Base-by-base conservation (phyloP, 1,140 invertebrate species). In the Ctenoplectra terminalis region DNA sequence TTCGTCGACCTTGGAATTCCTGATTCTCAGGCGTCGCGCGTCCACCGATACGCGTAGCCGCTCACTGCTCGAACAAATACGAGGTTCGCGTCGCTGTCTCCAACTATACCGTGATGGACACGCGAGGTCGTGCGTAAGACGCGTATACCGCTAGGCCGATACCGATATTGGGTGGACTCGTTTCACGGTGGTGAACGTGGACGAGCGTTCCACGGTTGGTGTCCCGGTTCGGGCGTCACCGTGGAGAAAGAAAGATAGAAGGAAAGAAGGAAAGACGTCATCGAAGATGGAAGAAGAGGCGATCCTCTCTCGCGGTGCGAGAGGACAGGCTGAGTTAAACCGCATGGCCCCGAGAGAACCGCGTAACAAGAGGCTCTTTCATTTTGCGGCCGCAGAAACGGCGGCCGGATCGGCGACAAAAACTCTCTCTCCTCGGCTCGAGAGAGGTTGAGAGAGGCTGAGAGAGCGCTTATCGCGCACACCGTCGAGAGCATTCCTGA, bases 311-410 rank as follows among this genome's bases (percentile, higher is more conserved):
- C 26, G 23, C 17, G 34, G 34, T 9, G n/a, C 34, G n/a, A 17
- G 37, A 54, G 52, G 26, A 50, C 31, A 29, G 56, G 40, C 48
- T 66, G 60, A 81, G 66, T 37, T 71, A 81, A 81, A 80, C 77
- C 77, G 69, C 31, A 80, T 80, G 77, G 77, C 77, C 70, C 77
- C 26, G 23, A 31, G 43, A 40, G 46, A 17, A n/a, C 46, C 29
- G 37, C 23, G 61, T 87, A 91, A 93, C 91, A 92, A 93, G 88
- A 87, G 87, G 86, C 81, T 91, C 91, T 92, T 92, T 92, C 91
- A 92, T 92, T 90, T 78, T 75, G 70, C 63, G 40, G 43, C 61
- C 37, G 69, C 46, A 46, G 82, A 50, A 69, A 52, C 40, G 48
- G 54, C 66, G 56, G 66, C 17, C 31, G 67, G 43, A 43, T 48